Conservation (phyloP, 2,888 invertebrate genomes). For the Melieria omissa region DNA sequence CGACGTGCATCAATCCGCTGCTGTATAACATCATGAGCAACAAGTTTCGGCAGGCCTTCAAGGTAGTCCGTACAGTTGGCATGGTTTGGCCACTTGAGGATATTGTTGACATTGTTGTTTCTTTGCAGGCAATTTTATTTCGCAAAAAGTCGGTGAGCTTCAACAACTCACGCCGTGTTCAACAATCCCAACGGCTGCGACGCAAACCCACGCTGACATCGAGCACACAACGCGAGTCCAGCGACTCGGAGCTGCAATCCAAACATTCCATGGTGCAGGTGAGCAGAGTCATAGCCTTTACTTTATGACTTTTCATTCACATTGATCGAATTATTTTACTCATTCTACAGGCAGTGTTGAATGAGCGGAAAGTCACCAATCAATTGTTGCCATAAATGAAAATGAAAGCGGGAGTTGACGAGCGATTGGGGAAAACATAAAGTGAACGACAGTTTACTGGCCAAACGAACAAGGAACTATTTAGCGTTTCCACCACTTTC, state of each 20-base stretch:
- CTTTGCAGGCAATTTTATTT: slow-evolving; percentile 60
- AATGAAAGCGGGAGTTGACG: background rate
- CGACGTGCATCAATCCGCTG: slow-evolving; percentile 92
- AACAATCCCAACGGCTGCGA: slow-evolving; percentile 54
- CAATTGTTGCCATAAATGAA: slow-evolving; percentile 47
- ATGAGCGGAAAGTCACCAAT: slow-evolving; percentile 58
- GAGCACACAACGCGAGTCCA: slow-evolving; percentile 70
- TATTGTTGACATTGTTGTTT: slow-evolving; percentile 51
- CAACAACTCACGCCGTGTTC: slow-evolving; percentile 66
- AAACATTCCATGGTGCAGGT: slow-evolving; percentile 68
- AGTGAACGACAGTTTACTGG: too few species aligned
- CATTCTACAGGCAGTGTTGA: slow-evolving; percentile 61
- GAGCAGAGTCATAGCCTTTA: slow-evolving; percentile 20
- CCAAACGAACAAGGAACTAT: too few species aligned
- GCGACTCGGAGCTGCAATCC: slow-evolving; percentile 65
- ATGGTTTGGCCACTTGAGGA: background rate
- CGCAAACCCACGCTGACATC: slow-evolving; percentile 52
- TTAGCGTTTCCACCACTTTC: too few species aligned
- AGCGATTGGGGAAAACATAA: background rate
- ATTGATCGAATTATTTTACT: background rate
- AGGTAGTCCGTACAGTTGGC: slow-evolving; percentile 70
- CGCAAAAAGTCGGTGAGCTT: slow-evolving; percentile 66
- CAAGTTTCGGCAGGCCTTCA: slow-evolving; percentile 92
- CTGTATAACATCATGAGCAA: slow-evolving; percentile 95
- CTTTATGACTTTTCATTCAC: background rate